Conservation (phyloP, 2,888 invertebrate genomes). For the Orthonychiurus folsomi region DNA sequence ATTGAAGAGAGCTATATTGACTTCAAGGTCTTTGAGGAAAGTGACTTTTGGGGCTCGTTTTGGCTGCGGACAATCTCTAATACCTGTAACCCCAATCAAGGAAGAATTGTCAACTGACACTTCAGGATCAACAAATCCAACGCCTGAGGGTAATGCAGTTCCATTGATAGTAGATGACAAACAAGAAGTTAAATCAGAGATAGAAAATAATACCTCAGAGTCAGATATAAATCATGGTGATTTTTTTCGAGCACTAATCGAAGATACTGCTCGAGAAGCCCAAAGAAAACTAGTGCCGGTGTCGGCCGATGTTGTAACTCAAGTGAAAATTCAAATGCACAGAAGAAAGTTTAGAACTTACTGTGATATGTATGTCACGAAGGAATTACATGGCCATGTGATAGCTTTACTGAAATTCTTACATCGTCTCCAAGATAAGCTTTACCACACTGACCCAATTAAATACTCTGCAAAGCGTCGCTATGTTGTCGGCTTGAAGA, state of each 20-base stretch:
- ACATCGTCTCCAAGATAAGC: constrained; percentile 54
- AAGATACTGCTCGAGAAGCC: constrained; percentile 4
- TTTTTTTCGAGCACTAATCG: constrained; percentile 3
- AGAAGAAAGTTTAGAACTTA: constrained; percentile 43
- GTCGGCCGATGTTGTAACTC: constrained; percentile 11
- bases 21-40: constrained; percentile 28
- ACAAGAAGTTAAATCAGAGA: neutral
- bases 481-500: constrained; percentile 55
- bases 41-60: neutral
- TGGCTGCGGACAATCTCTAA: neutral
- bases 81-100: constrained; percentile 6
- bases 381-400: constrained; percentile 49
- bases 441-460: constrained; percentile 52
- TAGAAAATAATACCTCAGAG: neutral
- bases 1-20: constrained; percentile 45
- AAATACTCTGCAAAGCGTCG: constrained; percentile 53
- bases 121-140: neutral
- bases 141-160: neutral
- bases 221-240: neutral
- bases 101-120: neutral
- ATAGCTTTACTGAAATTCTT: constrained; percentile 50
- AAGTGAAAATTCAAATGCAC: constrained; percentile 29
- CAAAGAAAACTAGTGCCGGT: constrained; percentile 12
- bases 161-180: neutral
- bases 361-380: constrained; percentile 54